These are phyloP conservation scores for Ploceus nigricollis DNA, from an alignment of 2,113 vertebrate species.

Conservation along the genomic window DNA sequence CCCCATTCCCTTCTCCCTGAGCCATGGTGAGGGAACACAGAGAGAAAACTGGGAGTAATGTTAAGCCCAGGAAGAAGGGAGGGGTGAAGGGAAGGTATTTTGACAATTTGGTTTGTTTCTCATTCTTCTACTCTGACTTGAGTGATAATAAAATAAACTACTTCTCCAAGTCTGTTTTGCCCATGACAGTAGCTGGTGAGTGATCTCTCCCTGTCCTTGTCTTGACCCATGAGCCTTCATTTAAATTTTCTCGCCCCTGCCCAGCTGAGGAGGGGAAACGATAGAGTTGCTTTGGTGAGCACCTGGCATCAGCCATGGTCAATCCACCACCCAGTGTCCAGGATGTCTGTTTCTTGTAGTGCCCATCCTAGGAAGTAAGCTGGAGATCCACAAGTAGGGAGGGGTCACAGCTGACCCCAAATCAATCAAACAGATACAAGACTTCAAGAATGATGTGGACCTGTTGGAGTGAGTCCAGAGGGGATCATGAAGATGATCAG, in stretches of 20 bases:
- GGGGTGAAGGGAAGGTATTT: neutral
- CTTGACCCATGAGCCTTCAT: neutral
- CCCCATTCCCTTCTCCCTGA: neutral
- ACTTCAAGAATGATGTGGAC: neutral
- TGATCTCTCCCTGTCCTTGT: neutral
- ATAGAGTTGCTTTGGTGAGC: neutral
- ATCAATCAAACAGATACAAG: neutral
- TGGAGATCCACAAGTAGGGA: neutral
- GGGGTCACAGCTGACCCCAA: neutral
- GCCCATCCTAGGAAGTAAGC: no score
- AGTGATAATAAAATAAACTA: neutral
- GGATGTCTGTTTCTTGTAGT: neutral
- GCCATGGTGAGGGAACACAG: fast-evolving
- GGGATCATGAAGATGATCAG: neutral
- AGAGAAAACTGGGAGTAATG: neutral
- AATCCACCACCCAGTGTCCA: neutral
- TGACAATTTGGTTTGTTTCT: fast-evolving
- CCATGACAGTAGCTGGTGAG: neutral
- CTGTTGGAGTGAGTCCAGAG: neutral
- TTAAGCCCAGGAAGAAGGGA: neutral
- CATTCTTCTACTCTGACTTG: neutral
- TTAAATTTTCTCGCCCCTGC: neutral
- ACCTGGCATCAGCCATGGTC: neutral
- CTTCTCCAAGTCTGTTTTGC: neutral
- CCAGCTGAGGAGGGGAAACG: neutral